Percentiles rank a stretch among this genome's conserved stretches.
These are phyloP conservation scores for Porites cylindrica DNA, from an alignment of 92 coral and sea anemone species.

Conservation along the genomic window DNA sequence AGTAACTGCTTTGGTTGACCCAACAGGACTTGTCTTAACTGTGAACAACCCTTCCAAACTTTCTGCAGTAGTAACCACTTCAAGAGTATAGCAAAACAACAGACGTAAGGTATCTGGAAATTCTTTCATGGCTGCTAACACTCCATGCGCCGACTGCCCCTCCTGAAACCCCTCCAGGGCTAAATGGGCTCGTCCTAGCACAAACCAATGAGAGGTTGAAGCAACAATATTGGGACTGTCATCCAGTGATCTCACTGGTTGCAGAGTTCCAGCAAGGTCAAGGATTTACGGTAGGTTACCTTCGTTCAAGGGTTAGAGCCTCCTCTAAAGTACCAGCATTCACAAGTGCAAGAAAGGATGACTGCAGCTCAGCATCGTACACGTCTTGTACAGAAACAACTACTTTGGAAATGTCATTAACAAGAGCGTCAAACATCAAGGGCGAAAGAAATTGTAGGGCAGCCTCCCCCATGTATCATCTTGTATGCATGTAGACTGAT, in stretches of 20 bases:
- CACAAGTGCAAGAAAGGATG: not conserved
- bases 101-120: constrained; percentile 44
- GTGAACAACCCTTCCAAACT: constrained; percentile 24
- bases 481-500: constrained; percentile 55
- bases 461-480: constrained; percentile 72
- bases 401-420: constrained; percentile 47
- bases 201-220: constrained; percentile 69
- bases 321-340: constrained; percentile 48
- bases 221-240: constrained; percentile 61
- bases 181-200: constrained; percentile 63
- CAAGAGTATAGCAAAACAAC: constrained; percentile 56
- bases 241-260: not conserved
- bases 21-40: constrained; percentile 52
- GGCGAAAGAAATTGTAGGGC: constrained; percentile 68
- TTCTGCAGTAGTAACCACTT: constrained; percentile 37
- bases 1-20: constrained; percentile 59
- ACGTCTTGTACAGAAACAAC: constrained; percentile 59
- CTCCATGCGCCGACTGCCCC: constrained; percentile 63
- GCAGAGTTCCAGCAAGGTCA: constrained; percentile 8
- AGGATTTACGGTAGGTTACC: constrained; percentile 30
- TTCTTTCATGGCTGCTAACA: constrained; percentile 59
- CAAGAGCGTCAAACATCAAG: constrained; percentile 57
- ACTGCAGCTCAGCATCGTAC: constrained; percentile 50
- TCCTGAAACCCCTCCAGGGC: constrained; percentile 71
- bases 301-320: constrained; percentile 43